Evolutionary conservation across 2,888 invertebrate genomes (phyloP), one percentile per base, ranked within the genome.

Genomic region (Andrena marginata): DNA sequence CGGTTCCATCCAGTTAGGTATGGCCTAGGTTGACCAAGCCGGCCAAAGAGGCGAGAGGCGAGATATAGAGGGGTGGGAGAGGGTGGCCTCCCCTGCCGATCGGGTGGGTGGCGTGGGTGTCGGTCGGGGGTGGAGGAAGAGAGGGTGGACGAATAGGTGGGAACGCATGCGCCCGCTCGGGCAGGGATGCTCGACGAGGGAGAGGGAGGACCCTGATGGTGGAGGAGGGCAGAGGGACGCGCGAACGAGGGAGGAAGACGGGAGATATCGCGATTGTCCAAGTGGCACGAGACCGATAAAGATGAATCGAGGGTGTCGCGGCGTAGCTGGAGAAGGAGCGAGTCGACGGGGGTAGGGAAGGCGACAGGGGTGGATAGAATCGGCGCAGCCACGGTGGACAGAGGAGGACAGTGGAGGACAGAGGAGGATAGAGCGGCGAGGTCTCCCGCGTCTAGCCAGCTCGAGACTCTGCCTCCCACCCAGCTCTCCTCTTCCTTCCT

Each of bases 381-480:
- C 0, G 59, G 60, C n/a, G 35, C 31, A 10, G 54, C 68, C 23
- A 69, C 13, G 64, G 54, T 20, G 80, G 31, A 23, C 54, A 68
- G 56, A 72, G 74, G 73, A 60, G 51, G 75, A 60, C 56, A 65
- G 82, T 33, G 33, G 77, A 67, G 70, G 31, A 77, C 42, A 49
- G 70, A 73, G 35, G 73, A 64, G 42, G 75, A 60, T 51, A 65
- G 84, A 80, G 63, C 56, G 56, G 71, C 82, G 87, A 88, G 89
- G 86, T 86, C 89, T 87, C 86, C 86, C 89, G 87, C 88, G 89
- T 88, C 87, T 83, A 85, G 86, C 85, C 86, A 87, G 88, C 88
- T 85, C 84, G 84, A 85, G 87, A 84, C 85, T 79, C 78, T 62
- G 35, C 77, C 77, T 64, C 84, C 79, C 80, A 74, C 78, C 71